Evolutionary conservation across 2,113 vertebrate species (phyloP).

Genomic region (Sebastes fasciatus): DNA sequence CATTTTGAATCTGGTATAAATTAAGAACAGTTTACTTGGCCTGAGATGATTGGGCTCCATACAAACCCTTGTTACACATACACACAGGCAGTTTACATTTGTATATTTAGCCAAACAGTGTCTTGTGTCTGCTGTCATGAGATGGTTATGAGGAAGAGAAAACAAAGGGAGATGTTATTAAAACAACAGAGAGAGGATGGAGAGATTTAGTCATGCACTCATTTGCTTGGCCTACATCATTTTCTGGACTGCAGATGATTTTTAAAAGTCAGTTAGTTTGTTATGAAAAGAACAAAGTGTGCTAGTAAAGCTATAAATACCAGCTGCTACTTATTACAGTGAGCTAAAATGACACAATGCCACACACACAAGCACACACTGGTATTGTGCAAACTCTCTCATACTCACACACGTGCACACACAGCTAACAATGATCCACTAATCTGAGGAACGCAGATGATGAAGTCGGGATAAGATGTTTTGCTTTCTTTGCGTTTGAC

Average conservation of each 20-base stretch:
- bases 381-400: constrained; percentile 23
- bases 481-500: constrained; percentile 29
- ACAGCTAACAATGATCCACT: neutral
- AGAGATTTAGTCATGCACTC: constrained; percentile 66
- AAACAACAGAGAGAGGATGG: constrained; percentile 59
- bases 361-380: constrained; percentile 23
- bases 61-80: neutral
- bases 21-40: constrained; percentile 23
- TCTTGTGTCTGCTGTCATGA: constrained; percentile 35
- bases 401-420: neutral
- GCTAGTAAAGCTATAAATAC: constrained; percentile 56
- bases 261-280: constrained; percentile 67
- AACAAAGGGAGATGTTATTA: constrained; percentile 48
- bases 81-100: constrained; percentile 6
- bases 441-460: constrained; percentile 5
- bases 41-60: constrained; percentile 1
- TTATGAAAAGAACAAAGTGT: constrained; percentile 67
- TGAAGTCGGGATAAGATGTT: neutral
- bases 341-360: constrained; percentile 50
- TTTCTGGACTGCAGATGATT: constrained; percentile 72
- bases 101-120: constrained; percentile 35
- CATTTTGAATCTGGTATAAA: constrained; percentile 21
- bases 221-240: constrained; percentile 46
- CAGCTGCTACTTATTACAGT: constrained; percentile 75
- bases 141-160: constrained; percentile 36